Conservation (phyloP, 2,888 invertebrate genomes). For the Meteorus cinctellus region DNA sequence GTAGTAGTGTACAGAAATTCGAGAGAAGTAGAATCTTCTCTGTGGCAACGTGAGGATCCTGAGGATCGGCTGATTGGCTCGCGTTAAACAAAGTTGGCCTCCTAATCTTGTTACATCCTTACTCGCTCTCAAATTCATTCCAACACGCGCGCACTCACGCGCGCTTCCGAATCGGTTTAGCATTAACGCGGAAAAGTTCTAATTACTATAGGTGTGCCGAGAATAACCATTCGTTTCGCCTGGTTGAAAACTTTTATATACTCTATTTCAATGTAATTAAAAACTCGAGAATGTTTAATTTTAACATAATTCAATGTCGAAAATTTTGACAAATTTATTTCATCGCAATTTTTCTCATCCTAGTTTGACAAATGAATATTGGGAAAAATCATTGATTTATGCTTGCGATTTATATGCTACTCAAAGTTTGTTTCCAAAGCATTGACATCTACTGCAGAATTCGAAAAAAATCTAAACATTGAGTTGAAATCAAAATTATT, state of each 20-base stretch:
- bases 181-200: conserved; percentile 68
- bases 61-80: conserved; percentile 64
- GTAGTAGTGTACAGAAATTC: not conserved
- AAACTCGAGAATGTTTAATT: not conserved
- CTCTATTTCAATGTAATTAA: conserved; percentile 3
- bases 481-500: no score
- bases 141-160: conserved; percentile 36
- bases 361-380: no score
- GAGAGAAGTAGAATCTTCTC: not conserved
- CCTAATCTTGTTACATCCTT: conserved; percentile 68
- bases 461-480: no score
- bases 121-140: conserved; percentile 65
- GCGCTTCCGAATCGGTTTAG: conserved; percentile 67
- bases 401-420: no score
- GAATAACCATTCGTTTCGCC: conserved; percentile 64
- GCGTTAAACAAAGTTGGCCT: conserved; percentile 67
- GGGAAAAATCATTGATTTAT: no score
- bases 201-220: conserved; percentile 64
- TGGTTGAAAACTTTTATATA: conserved; percentile 6
- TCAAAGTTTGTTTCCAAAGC: no score
- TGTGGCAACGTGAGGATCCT: conserved; percentile 14
- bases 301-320: not conserved
- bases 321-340: not conserved
- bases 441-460: no score
- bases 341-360: no score